A percentile compares a stretch with the other conserved stretches of the same genome.
Conservation (phyloP, 2,113 vertebrate species). For the Murina feae region DNA sequence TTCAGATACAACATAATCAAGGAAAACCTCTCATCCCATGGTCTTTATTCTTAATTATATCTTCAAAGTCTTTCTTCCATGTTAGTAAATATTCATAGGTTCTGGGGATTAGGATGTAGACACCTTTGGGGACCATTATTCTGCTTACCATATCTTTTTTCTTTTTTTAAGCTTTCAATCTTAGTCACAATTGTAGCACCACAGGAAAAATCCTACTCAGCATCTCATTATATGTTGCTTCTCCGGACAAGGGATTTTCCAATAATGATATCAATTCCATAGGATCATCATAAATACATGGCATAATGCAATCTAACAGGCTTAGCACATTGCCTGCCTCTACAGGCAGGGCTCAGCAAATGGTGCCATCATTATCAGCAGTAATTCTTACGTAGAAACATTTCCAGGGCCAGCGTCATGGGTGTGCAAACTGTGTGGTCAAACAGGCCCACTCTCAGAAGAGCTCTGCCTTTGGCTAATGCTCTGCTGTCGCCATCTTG, state of each 20-base stretch:
- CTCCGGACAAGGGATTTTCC: background rate
- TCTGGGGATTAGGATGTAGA: background rate
- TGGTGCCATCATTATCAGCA: accelerated
- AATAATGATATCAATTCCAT: background rate
- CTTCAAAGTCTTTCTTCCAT: background rate
- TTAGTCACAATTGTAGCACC: background rate
- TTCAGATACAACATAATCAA: background rate
- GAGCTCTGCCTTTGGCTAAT: background rate
- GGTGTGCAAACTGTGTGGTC: background rate
- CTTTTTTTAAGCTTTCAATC: background rate
- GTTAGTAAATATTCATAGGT: background rate
- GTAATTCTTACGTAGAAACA: background rate
- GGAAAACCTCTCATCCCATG: background rate
- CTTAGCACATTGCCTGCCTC: background rate
- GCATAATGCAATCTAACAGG: background rate
- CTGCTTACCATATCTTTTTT: background rate
- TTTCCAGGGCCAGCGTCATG: background rate
- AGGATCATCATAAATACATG: background rate
- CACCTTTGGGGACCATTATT: background rate
- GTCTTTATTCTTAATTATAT: background rate
- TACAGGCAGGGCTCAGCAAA: background rate
- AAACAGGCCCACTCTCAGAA: background rate
- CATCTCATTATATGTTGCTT: background rate
- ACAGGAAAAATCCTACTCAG: background rate
- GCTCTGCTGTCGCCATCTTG: background rate